Conservation (phyloP, 2,797 vertebrate genomes). For the Sciurus carolinensis region DNA sequence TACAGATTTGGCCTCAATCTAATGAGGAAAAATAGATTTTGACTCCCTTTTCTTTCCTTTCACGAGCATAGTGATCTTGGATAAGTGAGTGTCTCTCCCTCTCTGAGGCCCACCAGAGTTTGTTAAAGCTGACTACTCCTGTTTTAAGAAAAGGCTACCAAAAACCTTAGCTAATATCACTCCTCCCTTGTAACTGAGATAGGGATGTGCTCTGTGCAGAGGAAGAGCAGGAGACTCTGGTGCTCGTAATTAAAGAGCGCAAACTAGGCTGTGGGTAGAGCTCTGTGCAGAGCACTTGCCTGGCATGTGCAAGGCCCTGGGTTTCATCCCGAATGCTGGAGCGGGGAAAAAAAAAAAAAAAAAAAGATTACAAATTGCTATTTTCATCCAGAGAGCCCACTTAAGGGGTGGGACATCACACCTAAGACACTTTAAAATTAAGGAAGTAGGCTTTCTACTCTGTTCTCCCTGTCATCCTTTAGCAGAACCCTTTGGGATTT, state of each 20-base stretch:
- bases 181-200: not conserved
- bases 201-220: not conserved
- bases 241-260: not conserved
- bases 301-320: too few relatives aligned
- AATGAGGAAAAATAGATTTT: conserved; percentile 37
- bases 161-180: conserved; percentile 42
- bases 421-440: not conserved
- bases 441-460: not conserved
- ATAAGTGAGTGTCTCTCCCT: not conserved
- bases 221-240: not conserved
- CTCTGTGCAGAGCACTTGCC: too few relatives aligned
- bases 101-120: not conserved
- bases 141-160: conserved; percentile 53
- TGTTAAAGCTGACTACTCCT: not conserved
- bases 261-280: not conserved
- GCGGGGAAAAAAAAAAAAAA: not conserved
- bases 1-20: conserved; percentile 51
- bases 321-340: too few relatives aligned
- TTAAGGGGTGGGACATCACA: not conserved
- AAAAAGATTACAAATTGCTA: not conserved
- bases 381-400: not conserved
- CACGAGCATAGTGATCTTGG: conserved; percentile 13
- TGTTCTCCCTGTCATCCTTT: not conserved
- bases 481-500: not conserved
- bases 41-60: not conserved